Base-by-base conservation (phyloP, 2,797 vertebrate genomes). In the Ibycter americanus region DNA sequence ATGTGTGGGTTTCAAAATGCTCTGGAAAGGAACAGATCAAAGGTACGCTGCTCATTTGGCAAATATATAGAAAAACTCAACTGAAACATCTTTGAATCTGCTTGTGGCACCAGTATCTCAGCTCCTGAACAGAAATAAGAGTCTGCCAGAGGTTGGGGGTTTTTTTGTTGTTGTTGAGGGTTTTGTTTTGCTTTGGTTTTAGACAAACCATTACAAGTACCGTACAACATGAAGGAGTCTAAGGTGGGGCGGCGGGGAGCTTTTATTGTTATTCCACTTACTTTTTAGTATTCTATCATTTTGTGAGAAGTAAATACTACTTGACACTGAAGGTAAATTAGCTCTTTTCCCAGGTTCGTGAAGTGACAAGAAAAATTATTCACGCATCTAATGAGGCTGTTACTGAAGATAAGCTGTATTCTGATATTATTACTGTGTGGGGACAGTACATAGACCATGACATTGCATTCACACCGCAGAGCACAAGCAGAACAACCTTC, bases 371-470 rank as follows among this genome's bases (percentile, higher is more conserved):
- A 93, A 98, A 97, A 77, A 98, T 99, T 83, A 97, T 99, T 90
- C 98, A 95, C 4, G 96, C 97, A n/a, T 94, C 98, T 58, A 98
- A 98, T 32, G 97, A 98, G 68, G 88, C 72, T 21, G 83, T 98
- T 66, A 98, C 97, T 5, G 98, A 97, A 36, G 99, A 99, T 46
- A 93, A 97, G 3, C 42, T 83, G 15, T 99, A 99, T 90, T 99
- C 99, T 13, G 99, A 99, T 36, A 97, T 99, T 96, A 97, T 99
- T 91, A 98, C 98, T 90, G 99, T 98, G 12, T 99, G 99, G 99
- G 99, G 99, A 31, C 99, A 99, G 92, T 99, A 99, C 83, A 98
- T 99, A 14, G 98, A 97, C 95, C 99, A 99, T 17, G 99, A 99
- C 95, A 97, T 99, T 9, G 97, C 99, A 29, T 99, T 99, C 74